A percentile compares a stretch with the other conserved stretches of the same genome.
Conservation (phyloP, 1,140 invertebrate genomes). For the Drosophila malerkotliana region DNA sequence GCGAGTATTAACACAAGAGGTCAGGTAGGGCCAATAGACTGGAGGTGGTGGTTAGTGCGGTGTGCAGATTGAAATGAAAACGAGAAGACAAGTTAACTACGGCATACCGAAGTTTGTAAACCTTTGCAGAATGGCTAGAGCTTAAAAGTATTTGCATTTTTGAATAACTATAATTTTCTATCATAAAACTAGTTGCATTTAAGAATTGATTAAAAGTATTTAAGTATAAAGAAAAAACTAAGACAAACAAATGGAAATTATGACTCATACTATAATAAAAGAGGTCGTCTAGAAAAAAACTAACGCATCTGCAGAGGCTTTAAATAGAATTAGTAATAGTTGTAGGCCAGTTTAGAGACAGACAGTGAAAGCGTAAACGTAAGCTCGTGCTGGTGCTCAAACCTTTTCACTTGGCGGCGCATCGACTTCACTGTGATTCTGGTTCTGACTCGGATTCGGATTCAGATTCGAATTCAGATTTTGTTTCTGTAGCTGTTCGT, state of each 20-base stretch:
- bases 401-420: slow-evolving; percentile 70
- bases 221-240: not conserved
- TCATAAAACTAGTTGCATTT: not conserved
- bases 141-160: not conserved
- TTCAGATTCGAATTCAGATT: slow-evolving; percentile 35
- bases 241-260: not conserved
- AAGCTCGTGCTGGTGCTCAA: slow-evolving; percentile 45
- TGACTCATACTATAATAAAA: not conserved
- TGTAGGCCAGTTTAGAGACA: slow-evolving; percentile 51
- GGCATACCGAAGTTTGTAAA: slow-evolving; percentile 19
- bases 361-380: slow-evolving; percentile 52
- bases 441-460: slow-evolving; percentile 17
- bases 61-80: slow-evolving; percentile 42
- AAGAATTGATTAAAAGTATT: not conserved
- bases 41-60: slow-evolving; percentile 26
- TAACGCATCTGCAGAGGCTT: slow-evolving; percentile 39
- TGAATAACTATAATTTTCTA: not conserved
- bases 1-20: slow-evolving; percentile 19
- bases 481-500: slow-evolving; percentile 57
- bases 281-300: not conserved
- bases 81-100: slow-evolving; percentile 56
- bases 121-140: slow-evolving; percentile 1
- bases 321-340: slow-evolving; percentile 46
- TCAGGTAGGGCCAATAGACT: slow-evolving; percentile 12
- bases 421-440: slow-evolving; percentile 64